Evolutionary conservation across 2,888 invertebrate species (phyloP), one percentile per base, ranked within the genome.

Genomic region (Drosophila mercatorum): DNA sequence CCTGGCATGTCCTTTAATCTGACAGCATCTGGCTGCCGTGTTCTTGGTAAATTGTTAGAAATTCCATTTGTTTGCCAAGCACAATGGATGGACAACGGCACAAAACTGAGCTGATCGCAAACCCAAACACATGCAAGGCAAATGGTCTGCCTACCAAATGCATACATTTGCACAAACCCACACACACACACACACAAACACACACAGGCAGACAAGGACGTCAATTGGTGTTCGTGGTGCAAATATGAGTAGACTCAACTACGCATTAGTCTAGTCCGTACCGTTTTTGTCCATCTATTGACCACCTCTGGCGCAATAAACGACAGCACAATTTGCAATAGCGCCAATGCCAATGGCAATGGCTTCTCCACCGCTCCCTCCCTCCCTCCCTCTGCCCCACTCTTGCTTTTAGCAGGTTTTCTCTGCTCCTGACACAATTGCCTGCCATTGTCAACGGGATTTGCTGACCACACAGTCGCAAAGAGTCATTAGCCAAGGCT

Each of bases 371-470:
- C 31, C n/a, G n/a, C n/a, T n/a, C n/a, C 28, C 31, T 31, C 31
- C 7, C 7, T 4, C 38, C 5, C 14, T 14, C 38, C 8, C 22
- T 41, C 36, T 3, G 12, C 0, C 0, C 3, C 31, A 26, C 36
- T 49, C 56, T 34, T 5, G 28, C 34, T n/a, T 28, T 36, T 10
- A 43, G 36, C 14, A 14, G 17, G 10, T 31, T 14, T n/a, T 22
- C 38, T 59, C 58, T 47, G 58, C 26, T 49, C n/a, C 28, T 47
- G 49, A 60, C 60, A 40, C 88, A 84, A 83, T 71, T 78, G 81
- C 70, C 72, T 58, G 68, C 41, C 73, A 82, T 88, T 88, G 83
- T 88, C 73, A 81, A 71, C 40, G 55, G 64, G 49, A 65, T 65
- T 70, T 65, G 57, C 62, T 66, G 59, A 81, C 87, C 87, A 63